These are phyloP conservation scores for Drosophila diplacantha DNA, from an alignment of 2,888 invertebrate genomes.

Conservation along the genomic window DNA sequence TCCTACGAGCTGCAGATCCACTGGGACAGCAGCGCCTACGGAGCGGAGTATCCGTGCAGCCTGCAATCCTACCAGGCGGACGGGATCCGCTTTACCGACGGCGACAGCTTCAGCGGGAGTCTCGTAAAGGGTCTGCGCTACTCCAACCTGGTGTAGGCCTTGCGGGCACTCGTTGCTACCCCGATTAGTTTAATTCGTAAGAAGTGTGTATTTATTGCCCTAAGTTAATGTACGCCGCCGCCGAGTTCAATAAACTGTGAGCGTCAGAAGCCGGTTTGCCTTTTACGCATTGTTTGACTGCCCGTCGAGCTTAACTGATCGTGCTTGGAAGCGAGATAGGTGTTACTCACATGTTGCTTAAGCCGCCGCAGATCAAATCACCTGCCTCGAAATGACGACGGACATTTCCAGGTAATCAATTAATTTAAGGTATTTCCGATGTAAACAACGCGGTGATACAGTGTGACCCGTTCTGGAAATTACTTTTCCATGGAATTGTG, in stretches of 20 bases:
- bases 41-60: conserved; percentile 77
- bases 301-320: conserved; percentile 13
- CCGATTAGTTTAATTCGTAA: conserved; percentile 38
- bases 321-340: neutral
- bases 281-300: conserved; percentile 26
- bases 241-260: conserved; percentile 70
- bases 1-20: conserved; percentile 73
- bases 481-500: fast-evolving
- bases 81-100: conserved; percentile 73
- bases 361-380: conserved; percentile 12
- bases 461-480: conserved; percentile 3
- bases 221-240: conserved; percentile 55
- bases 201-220: conserved; percentile 56
- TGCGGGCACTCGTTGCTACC: neutral
- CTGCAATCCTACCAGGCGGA: conserved; percentile 72
- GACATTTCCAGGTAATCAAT: conserved; percentile 4
- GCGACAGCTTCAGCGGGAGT: conserved; percentile 71
- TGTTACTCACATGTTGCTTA: conserved; percentile 16
- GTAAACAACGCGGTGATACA: conserved; percentile 10
- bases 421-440: conserved; percentile 10
- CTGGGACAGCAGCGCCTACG: conserved; percentile 73
- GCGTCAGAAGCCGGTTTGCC: conserved; percentile 54
- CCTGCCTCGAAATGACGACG: neutral
- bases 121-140: conserved; percentile 74
- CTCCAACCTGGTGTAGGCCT: conserved; percentile 70